Base-by-base conservation (phyloP, 2,797 vertebrate genomes). In the Sternotherus odoratus region DNA sequence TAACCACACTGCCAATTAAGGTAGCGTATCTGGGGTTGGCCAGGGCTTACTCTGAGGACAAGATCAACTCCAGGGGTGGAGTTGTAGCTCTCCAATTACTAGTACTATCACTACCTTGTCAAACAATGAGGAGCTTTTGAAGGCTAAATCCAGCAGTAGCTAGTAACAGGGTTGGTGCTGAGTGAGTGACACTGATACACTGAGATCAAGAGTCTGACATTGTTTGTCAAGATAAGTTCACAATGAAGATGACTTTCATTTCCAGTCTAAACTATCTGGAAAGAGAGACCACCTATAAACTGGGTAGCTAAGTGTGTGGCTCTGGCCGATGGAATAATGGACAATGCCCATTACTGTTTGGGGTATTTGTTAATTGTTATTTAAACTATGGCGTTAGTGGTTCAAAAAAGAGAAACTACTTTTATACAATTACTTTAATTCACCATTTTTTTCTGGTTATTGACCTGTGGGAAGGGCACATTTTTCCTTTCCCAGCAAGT, bases 31-130 rank as follows among this genome's bases (percentile, higher is more conserved):
- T 88, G 79, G 96, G 96, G 96, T 97, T 98, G 97, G 94, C 91
- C 4, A 15, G 85, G 95, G 92, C 50, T 97, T 96, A 95, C 90
- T 95, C 93, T 95, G 95, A 97, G 95, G 94, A 97, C 97, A 97
- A 97, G 97, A 97, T 97, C 97, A 97, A 97, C 97, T 95, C 93
- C 91, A 94, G 96, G 94, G 94, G 96, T 95, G 90, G 94, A 97
- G 94, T 91, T 95, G 91, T 97, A 96, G 91, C 95, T 97, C 95
- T 96, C 97, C 97, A 98, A 96, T 98, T 97, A 97, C 97, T 93
- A 79, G 91, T 88, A 89, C 90, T 86, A 96, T 96, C 81, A 30
- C 94, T 97, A 79, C 94, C 86, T 96, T 96, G 95, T 97, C 96
- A 97, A 96, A 96, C 78, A 82, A 94, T 54, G 78, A 95, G 96